Evolutionary conservation across 1,140 invertebrate species (phyloP), one percentile per base, ranked within the genome.

Genomic region (Lepidotrigona ventralis): DNA sequence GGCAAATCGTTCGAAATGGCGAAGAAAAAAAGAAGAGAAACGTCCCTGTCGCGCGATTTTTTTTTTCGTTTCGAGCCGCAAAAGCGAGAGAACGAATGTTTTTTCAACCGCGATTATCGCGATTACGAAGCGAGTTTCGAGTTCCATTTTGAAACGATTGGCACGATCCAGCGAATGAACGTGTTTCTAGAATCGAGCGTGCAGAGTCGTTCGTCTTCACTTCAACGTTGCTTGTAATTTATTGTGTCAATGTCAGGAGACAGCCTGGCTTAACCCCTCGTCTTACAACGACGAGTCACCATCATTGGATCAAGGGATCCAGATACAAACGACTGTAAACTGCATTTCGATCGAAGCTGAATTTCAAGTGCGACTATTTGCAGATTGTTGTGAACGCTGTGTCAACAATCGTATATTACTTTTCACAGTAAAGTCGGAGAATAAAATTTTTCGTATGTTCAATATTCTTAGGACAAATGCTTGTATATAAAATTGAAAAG

Each of bases 51-150:
- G 33, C 53, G 63, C 12, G 23, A n/a, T 26, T 17, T 68, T 8
- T 8, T 46, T 5, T 39, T n/a, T 68, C 58, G 79, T 46, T 64
- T 33, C 26, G 26, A 54, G n/a, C 23, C 17, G 17, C 8, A 19
- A 75, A 46, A 46, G 46, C 71, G 19, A 19, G 0, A 46, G 33
- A 51, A 76, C n/a, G 33, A 58, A 58, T 33, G 39, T 46, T 46
- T 46, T 46, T 56, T 70, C 12, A 39, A 33, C 8, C 72, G 53
- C 39, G 26, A 33, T 1, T 78, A 5, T 66, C 21, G 76, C 46
- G 70, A 56, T 81, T 84, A 54, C 63, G 23, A 79, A 83, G 84
- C 75, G 84, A 83, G 84, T 85, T 83, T 85, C 63, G 70, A 83
- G 80, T 83, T 85, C 84, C 84, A 26, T 78, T 74, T 3, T 66